These are phyloP conservation scores for Entelurus aequoreus DNA, from an alignment of 2,113 vertebrate genomes.

Conservation along the genomic window DNA sequence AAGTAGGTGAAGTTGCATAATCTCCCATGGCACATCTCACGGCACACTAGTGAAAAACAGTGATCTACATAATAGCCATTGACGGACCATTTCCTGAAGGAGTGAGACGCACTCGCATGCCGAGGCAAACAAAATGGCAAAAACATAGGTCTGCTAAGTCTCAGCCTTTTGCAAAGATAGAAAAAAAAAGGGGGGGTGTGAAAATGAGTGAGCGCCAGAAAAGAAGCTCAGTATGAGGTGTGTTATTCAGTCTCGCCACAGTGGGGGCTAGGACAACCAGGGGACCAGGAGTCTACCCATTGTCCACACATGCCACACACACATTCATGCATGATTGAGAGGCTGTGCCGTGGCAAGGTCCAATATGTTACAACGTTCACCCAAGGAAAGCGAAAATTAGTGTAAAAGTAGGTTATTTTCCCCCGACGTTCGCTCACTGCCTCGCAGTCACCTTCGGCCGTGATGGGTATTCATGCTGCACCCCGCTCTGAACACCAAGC, in stretches of 20 bases:
- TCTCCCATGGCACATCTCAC: too few relatives aligned
- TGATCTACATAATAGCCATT: constrained; percentile 54
- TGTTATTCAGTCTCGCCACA: constrained; percentile 75
- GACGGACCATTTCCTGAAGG: constrained; percentile 54
- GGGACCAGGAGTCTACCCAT: constrained; percentile 67
- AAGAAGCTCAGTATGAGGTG: constrained; percentile 69
- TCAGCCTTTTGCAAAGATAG: constrained; percentile 66
- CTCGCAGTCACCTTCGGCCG: constrained; percentile 55
- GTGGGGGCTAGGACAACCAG: constrained; percentile 64
- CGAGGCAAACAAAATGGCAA: constrained; percentile 36
- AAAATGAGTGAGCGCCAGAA: constrained; percentile 67
- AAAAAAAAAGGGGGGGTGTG: constrained; percentile 71
- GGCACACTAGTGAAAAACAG: too few relatives aligned
- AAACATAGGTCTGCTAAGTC: constrained; percentile 56
- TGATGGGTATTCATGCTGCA: constrained; percentile 42
- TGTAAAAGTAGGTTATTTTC: constrained; percentile 79
- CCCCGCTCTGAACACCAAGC: constrained; percentile 14
- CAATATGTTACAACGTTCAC: constrained; percentile 72
- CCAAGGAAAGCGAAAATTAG: constrained; percentile 80
- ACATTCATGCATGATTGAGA: constrained; percentile 37
- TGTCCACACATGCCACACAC: constrained; percentile 65
- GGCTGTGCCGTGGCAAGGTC: constrained; percentile 54
- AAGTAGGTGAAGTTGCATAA: too few relatives aligned
- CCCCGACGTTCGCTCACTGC: constrained; percentile 57
- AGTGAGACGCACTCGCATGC: constrained; percentile 32